Conservation (phyloP, 2,888 invertebrate species). For the Euclidia mi region DNA sequence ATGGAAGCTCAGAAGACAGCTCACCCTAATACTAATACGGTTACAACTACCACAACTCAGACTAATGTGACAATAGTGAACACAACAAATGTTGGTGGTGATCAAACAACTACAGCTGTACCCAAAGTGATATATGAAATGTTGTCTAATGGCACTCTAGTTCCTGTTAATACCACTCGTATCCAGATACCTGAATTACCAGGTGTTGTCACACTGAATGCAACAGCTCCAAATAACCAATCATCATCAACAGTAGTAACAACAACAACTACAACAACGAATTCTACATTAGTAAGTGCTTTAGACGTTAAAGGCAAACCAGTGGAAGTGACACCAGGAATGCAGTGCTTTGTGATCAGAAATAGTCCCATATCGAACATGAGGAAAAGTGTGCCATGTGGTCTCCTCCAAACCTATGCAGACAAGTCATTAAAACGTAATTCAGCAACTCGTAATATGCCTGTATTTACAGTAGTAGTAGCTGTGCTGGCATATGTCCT, state of each 20-base stretch:
- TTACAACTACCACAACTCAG: constrained; percentile 72
- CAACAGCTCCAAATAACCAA: constrained; percentile 33
- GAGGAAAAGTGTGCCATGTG: constrained; percentile 77
- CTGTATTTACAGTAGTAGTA: constrained; percentile 68
- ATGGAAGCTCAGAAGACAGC: constrained; percentile 53
- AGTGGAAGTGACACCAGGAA: constrained; percentile 78
- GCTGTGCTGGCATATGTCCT: constrained; percentile 62
- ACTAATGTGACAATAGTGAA: constrained; percentile 79
- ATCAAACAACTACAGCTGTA: constrained; percentile 34
- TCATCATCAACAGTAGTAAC: not conserved
- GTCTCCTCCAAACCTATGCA: constrained; percentile 79
- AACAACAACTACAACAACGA: constrained; percentile 54
- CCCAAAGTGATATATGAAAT: constrained; percentile 64
- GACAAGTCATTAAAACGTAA: constrained; percentile 75
- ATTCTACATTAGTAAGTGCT: constrained; percentile 78
- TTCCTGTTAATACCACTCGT: constrained; percentile 63
- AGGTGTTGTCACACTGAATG: constrained; percentile 40
- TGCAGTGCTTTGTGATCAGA: constrained; percentile 81
- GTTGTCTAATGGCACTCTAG: constrained; percentile 78
- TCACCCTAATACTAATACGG: constrained; percentile 67
- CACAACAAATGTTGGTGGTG: constrained; percentile 60
- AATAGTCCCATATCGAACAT: constrained; percentile 66
- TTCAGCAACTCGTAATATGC: constrained; percentile 70
- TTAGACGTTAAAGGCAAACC: constrained; percentile 82
- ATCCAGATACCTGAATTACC: constrained; percentile 17